Percentiles rank a stretch among this genome's conserved stretches.
phyloP scores from a whole-genome alignment of 2,797 vertebrate species.

The Orientallactaga sibirica region DNA sequence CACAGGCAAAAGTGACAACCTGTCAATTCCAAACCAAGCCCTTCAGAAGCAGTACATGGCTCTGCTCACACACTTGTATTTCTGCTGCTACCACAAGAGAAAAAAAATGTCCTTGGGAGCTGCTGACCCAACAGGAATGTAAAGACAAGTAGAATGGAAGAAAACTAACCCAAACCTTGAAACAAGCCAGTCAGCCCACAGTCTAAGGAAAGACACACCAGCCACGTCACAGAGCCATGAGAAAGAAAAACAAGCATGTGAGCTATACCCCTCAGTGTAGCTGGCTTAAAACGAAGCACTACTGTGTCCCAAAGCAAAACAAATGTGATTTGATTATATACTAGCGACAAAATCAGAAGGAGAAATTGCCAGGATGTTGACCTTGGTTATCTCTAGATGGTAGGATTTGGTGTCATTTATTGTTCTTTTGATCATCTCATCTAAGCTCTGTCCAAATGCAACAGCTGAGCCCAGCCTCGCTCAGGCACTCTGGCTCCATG shows the following conservation, averaged over 20 bases:
- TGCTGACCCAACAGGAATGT: slow-evolving; percentile 49
- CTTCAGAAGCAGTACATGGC: slow-evolving; percentile 2
- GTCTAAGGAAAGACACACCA: not conserved
- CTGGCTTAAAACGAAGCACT: not conserved
- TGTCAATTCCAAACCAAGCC: slow-evolving; percentile 23
- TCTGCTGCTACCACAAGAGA: slow-evolving; percentile 51
- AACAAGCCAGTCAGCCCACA: not conserved
- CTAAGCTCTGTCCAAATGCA: not conserved
- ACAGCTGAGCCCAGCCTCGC: not conserved
- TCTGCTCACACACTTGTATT: not conserved
- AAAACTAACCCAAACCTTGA: slow-evolving; percentile 39
- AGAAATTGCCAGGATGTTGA: not conserved
- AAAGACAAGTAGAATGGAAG: slow-evolving; percentile 32
- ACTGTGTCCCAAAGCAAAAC: not conserved
- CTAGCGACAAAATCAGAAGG: not conserved
- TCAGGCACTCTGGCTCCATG: not conserved
- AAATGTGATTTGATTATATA: not conserved
- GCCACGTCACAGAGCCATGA: not conserved
- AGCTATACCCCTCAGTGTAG: not conserved
- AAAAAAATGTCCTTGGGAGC: slow-evolving; percentile 27
- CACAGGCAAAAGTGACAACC: slow-evolving; percentile 11
- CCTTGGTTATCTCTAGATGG: not conserved
- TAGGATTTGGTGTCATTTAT: not conserved
- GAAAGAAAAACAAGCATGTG: not conserved
- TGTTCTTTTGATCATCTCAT: not conserved